Base-by-base conservation (phyloP, 2,797 vertebrate genomes). In the Octomys mimax region DNA sequence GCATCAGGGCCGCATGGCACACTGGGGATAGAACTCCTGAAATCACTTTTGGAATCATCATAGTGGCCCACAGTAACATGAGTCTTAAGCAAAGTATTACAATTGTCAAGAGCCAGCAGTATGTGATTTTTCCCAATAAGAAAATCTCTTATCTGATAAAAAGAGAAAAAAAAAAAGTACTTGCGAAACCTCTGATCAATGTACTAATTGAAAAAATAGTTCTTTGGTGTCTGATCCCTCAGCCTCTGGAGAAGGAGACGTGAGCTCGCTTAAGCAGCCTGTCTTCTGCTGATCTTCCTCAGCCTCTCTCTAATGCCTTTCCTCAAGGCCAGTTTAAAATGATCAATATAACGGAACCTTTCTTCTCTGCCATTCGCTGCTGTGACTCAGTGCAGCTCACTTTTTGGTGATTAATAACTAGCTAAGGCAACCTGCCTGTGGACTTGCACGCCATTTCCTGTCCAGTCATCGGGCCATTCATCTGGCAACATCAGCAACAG, bases 371-470 rank as follows among this genome's bases (percentile, higher is more conserved):
- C 82, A 75, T 86, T 92, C 75, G 54, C 81, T 87, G 81, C 62
- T 73, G 49, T 89, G 91, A 91, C 64, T 95, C 94, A 61, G 31
- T 39, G 33, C 24, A 46, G 59, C 83, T 91, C 79, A 79, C 64
- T 84, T 90, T 95, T 75, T 85, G 73, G 87, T 92, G 95, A 96
- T 94, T 97, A 95, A 88, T 94, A 97, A 94, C 31, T n/a, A 92
- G 62, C 71, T 33, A 95, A 89, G 89, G 62, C 81, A 89, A 77
- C 78, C 77, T 95, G 94, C 89, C 95, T 82, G 36, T 93, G 54
- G 57, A 59, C 78, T 90, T 16, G 75, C 86, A 70, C 62, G 82
- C 85, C 49, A 93, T 94, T 95, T 96, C 73, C 95, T 88, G 81
- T 64, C 82, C 70, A 90, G 78, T 86, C 78, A 90, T 88, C 57